Conservation (phyloP, 2,113 vertebrate genomes). For the Odontesthes bonariensis region DNA sequence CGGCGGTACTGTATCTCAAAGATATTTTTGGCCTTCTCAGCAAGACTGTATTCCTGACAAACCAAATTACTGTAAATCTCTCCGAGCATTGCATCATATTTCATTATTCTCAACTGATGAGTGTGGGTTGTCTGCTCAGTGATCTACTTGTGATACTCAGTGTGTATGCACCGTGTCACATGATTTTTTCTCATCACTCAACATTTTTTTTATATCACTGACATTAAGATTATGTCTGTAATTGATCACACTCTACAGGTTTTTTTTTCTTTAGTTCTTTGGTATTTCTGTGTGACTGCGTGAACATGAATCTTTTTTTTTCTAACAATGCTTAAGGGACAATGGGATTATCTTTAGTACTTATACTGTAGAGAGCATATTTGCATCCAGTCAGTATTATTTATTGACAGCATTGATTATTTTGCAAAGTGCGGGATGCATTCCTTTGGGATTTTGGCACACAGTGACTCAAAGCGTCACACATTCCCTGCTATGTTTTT, state of each 20-base stretch:
- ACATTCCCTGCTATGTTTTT: not conserved
- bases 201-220: not conserved
- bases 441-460: not conserved
- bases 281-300: no score
- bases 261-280: not conserved
- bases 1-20: not conserved
- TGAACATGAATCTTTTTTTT: not conserved
- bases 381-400: not conserved
- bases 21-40: not conserved
- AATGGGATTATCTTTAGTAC: not conserved
- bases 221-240: not conserved
- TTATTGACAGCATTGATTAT: not conserved
- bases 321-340: not conserved
- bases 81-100: constrained; percentile 22
- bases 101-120: constrained; percentile 28
- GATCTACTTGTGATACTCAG: not conserved
- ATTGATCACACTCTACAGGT: not conserved
- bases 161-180: not conserved
- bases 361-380: not conserved
- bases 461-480: constrained; percentile 1
- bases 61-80: constrained; percentile 7
- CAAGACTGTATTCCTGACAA: not conserved
- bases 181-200: no score
- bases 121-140: constrained; percentile 17
- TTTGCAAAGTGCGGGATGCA: not conserved